phyloP scores from a whole-genome alignment of 2,888 invertebrate species.

The Troilus luridus region DNA sequence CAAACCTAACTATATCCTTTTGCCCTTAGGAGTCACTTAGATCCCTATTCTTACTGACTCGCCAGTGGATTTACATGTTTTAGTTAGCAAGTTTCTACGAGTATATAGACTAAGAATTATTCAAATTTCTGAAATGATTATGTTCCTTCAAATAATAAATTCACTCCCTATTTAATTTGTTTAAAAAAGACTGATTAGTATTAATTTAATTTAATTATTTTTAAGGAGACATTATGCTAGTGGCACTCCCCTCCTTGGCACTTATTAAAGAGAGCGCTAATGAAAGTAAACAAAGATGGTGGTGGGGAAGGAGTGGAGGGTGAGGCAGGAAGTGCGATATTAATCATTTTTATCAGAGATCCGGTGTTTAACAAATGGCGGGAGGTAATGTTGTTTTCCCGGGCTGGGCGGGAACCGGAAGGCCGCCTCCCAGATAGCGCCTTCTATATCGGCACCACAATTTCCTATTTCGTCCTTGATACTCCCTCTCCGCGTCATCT shows the following conservation, averaged over 20 bases:
- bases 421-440: slow-evolving; percentile 19
- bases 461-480: slow-evolving; percentile 39
- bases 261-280: slow-evolving; percentile 40
- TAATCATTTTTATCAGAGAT: slow-evolving; percentile 55
- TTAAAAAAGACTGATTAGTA: neutral
- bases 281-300: slow-evolving; percentile 55
- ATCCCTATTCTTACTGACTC: no score
- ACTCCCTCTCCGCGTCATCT: neutral
- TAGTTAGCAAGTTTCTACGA: no score
- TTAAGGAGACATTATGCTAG: neutral
- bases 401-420: slow-evolving; percentile 47
- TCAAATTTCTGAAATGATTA: neutral
- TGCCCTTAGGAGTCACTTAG: no score
- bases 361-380: slow-evolving; percentile 54
- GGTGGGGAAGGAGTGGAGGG: neutral
- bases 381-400: slow-evolving; percentile 56
- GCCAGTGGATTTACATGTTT: no score
- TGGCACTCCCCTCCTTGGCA: neutral
- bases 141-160: no score
- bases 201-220: neutral
- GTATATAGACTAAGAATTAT: neutral
- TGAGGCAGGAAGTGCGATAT: slow-evolving; percentile 35
- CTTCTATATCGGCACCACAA: slow-evolving; percentile 48
- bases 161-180: neutral
- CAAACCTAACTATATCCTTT: no score